Evolutionary conservation across 2,113 vertebrate species (phyloP), one percentile per base, ranked within the genome.

Genomic region (Circaetus gallicus): DNA sequence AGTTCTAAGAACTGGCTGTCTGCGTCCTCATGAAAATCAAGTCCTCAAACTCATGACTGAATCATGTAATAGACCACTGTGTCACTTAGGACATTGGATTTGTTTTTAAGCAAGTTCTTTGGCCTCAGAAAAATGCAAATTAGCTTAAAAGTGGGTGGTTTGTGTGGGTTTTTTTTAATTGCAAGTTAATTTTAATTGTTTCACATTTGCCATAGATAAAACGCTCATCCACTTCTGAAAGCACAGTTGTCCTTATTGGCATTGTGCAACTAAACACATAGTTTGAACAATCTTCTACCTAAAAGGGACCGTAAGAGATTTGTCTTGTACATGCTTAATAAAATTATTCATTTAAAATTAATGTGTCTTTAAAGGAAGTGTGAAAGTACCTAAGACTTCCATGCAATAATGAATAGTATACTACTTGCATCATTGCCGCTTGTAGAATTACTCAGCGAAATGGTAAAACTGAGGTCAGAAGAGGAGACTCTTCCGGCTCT

Each of bases 351-450:
- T 43, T 12, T 71, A 31, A 61, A 42, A 43, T 56, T 20, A 18
- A 49, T 1, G 1, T 8, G 2, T 38, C 31, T 73, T 32, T 15
- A 7, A 69, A 58, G 38, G 63, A 56, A 47, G 15, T 26, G 15
- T 28, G 11, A 1, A 79, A 62, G 10, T 42, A 40, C 9, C 1
- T 8, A 49, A 66, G 38, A 1, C 9, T 74, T 52, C 18, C 1
- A 0, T 40, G 31, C 25, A 42, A 0, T 31, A 21, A 7, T 9
- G n/a, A 8, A 4, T 9, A 42, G 11, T 3, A 3, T 25, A 8
- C 8, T 20, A 3, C 31, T 40, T 38, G 25, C 29, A 25, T 45
- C 29, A 4, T 40, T 5, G 11, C 5, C 24, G 10, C 38, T 34
- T 34, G 34, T 56, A 28, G 85, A 47, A 29, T 45, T 36, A 16